phyloP scores from a whole-genome alignment of 1,140 invertebrate species.

The Eumeta japonica region DNA sequence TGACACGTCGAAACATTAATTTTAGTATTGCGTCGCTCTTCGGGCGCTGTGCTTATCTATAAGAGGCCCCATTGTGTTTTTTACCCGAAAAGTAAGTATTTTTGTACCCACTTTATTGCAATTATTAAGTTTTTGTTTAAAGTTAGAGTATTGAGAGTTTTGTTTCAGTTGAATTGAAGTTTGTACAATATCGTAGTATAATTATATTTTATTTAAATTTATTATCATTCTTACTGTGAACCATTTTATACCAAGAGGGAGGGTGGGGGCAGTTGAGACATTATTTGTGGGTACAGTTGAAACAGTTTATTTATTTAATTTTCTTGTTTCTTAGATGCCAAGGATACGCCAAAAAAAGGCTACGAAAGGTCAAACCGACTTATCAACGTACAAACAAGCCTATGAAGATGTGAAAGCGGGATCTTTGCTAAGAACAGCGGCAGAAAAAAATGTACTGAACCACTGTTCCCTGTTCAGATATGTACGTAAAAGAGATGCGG shows the following conservation, averaged over 20 bases:
- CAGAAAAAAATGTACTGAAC: constrained; percentile 14
- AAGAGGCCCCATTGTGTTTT: constrained; percentile 5
- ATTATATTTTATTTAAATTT: constrained; percentile 8
- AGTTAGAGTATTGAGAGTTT: neutral
- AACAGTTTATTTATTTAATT: constrained; percentile 11
- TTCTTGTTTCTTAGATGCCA: constrained; percentile 15
- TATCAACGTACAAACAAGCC: constrained; percentile 9
- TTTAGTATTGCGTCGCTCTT: constrained; percentile 9
- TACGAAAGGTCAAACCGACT: constrained; percentile 3
- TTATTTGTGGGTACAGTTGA: constrained; percentile 16
- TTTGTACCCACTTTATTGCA: neutral
- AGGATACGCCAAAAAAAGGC: constrained; percentile 16
- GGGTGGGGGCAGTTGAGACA: constrained; percentile 7
- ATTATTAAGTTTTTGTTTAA: neutral
- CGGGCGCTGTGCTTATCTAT: constrained; percentile 8
- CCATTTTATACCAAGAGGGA: constrained; percentile 6
- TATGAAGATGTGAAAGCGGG: constrained; percentile 17
- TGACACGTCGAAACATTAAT: constrained; percentile 13
- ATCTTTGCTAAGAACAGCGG: constrained; percentile 12
- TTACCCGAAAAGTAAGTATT: constrained; percentile 3
- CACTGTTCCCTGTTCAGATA: constrained; percentile 14
- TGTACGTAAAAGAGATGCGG: constrained; percentile 12
- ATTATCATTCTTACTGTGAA: constrained; percentile 6
- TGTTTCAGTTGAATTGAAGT: neutral
- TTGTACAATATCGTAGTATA: constrained; percentile 7